These are phyloP conservation scores for Edolisoma coerulescens DNA, from an alignment of 2,113 vertebrate species.

Conservation along the genomic window DNA sequence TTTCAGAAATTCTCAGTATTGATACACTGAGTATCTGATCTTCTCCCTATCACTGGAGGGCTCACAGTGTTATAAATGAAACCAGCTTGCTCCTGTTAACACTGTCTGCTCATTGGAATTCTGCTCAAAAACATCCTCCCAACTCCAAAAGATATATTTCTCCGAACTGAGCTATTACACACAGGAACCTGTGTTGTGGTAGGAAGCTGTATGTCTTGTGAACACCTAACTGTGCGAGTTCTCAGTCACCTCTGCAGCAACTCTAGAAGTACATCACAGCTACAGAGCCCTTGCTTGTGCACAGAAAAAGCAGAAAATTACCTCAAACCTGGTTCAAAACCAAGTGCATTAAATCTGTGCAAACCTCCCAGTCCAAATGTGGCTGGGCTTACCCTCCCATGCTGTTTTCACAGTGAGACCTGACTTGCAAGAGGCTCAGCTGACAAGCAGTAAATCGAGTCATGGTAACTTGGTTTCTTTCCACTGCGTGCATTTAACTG, in stretches of 20 bases:
- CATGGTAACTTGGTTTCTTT: neutral
- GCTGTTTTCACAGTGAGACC: neutral
- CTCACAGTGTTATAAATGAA: neutral
- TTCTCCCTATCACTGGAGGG: neutral
- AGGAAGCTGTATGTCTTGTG: neutral
- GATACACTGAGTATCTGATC: neutral
- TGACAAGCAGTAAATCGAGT: neutral
- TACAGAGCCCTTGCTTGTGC: neutral
- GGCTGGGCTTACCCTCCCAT: neutral
- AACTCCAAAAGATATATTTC: neutral
- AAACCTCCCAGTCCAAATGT: neutral
- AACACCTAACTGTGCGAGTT: neutral
- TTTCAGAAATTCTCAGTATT: neutral
- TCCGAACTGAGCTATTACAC: neutral
- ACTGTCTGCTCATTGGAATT: neutral
- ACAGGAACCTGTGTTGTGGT: neutral
- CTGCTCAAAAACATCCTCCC: neutral
- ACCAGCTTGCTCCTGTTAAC: neutral
- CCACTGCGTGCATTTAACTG: neutral
- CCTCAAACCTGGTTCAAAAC: neutral
- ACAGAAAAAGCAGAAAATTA: neutral
- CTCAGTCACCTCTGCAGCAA: neutral
- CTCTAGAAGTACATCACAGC: neutral
- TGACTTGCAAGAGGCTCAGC: neutral
- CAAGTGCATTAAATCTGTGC: neutral